These are phyloP conservation scores for Dendrolimus houi DNA, from an alignment of 2,888 invertebrate species.

Conservation along the genomic window DNA sequence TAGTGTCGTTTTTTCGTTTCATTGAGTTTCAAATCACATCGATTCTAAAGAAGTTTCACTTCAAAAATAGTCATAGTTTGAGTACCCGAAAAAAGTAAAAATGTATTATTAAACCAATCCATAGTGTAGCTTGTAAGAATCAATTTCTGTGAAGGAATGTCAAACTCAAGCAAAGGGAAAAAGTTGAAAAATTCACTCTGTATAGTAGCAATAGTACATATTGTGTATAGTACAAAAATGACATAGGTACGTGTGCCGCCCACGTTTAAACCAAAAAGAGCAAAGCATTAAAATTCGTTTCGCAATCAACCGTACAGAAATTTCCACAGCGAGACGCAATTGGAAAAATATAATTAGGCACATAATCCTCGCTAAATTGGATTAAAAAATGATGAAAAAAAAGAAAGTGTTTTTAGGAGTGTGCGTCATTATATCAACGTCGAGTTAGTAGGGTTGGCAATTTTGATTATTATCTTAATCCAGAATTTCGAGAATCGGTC, in stretches of 20 bases:
- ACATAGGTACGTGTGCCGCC: background rate
- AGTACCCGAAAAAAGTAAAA: too few relatives aligned
- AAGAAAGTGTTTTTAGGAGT: conserved; percentile 72
- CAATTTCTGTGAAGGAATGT: too few relatives aligned
- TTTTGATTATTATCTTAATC: background rate
- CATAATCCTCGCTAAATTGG: conserved; percentile 77
- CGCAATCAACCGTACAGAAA: conserved; percentile 61
- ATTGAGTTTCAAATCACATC: too few relatives aligned
- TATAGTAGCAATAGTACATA: too few relatives aligned
- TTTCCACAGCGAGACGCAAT: conserved; percentile 62
- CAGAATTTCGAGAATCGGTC: background rate
- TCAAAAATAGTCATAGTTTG: too few relatives aligned
- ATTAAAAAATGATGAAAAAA: conserved; percentile 73
- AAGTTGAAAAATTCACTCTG: too few relatives aligned
- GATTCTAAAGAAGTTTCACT: too few relatives aligned
- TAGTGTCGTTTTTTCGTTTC: too few relatives aligned
- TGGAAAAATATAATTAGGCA: conserved; percentile 76
- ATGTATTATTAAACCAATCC: too few relatives aligned
- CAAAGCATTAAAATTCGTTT: conserved; percentile 27
- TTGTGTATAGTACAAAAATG: background rate
- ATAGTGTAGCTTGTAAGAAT: too few relatives aligned
- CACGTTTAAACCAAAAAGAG: background rate
- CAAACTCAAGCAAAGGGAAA: too few relatives aligned
- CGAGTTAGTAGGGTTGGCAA: conserved; percentile 16
- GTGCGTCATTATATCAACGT: conserved; percentile 73